Base-by-base conservation (phyloP, 2,888 invertebrate species). In the Tiliacea citrago region DNA sequence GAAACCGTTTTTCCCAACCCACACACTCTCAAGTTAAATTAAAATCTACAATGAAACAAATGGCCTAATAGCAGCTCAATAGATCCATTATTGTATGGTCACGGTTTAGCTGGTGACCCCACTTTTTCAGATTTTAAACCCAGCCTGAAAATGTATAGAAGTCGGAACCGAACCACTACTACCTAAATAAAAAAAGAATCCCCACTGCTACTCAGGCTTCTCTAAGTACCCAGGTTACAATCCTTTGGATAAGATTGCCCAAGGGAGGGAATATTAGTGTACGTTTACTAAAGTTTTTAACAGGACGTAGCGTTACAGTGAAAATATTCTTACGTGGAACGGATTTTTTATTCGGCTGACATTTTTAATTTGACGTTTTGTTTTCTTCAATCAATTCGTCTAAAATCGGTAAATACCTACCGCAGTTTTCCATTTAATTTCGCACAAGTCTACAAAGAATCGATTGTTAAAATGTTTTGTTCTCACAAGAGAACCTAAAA, bases 401-500 rank as follows among this genome's bases (percentile, higher is more conserved):
- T 65, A 78, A n/a, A n/a, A n/a, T 87, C 79, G 79, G 84, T 82
- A 80, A 87, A 86, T 91, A 91, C 90, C 90, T 90, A 88, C 84
- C 85, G 88, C 88, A 89, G 88, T 84, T 86, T 81, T 87, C 85
- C 79, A 76, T 80, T 82, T 83, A 83, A 81, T 77, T 77, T 86
- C 73, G 78, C 82, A 0, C 39, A 79, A 73, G 66, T 75, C 65
- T 69, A 75, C 75, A 83, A 81, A 85, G 35, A 80, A 80, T 79
- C 67, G 71, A 82, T 87, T 86, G 68, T 71, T 86, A 93, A 87
- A 92, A 96, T 95, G 96, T 92, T 89, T 93, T 95, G 96, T 96
- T 96, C 96, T 96, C 96, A 91, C 66, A 92, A 92, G 96, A 95
- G 96, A 93, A 96, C 96, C 93, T 96, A 93, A 95, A 90, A 90